These are phyloP conservation scores for Lamprologus lemairii DNA, from an alignment of 2,113 vertebrate genomes.

Conservation along the genomic window DNA sequence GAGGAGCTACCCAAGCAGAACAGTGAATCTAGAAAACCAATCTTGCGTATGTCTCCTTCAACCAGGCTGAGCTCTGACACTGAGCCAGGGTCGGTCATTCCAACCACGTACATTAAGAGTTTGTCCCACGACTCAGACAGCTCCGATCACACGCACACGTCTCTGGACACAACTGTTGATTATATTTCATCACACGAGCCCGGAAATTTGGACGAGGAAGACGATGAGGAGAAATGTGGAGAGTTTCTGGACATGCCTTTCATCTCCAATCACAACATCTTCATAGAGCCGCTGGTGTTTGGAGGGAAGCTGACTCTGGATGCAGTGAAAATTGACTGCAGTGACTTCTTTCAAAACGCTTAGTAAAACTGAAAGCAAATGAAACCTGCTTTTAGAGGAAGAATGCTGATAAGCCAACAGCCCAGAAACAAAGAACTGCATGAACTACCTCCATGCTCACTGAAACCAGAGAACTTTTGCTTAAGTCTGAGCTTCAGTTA, in stretches of 20 bases:
- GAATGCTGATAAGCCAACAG: background rate
- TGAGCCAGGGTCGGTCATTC: background rate
- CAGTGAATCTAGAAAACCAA: background rate
- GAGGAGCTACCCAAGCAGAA: slow-evolving; percentile 51
- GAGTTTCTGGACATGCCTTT: slow-evolving; percentile 16
- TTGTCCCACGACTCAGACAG: slow-evolving; percentile 65
- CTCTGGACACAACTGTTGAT: slow-evolving; percentile 52
- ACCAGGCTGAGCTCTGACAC: background rate
- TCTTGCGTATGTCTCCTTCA: background rate
- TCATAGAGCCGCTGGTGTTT: slow-evolving; percentile 9
- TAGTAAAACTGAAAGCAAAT: background rate
- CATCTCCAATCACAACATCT: slow-evolving; percentile 42
- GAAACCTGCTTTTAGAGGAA: background rate
- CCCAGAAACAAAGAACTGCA: background rate
- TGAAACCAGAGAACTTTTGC: background rate
- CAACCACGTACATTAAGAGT: slow-evolving; percentile 67
- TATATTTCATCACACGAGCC: slow-evolving; percentile 58
- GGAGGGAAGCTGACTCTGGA: slow-evolving; percentile 67
- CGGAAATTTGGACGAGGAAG: background rate
- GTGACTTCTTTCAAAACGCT: slow-evolving; percentile 38
- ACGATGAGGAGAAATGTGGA: slow-evolving; percentile 11
- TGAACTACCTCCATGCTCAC: slow-evolving; percentile 30
- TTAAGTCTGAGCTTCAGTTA: background rate
- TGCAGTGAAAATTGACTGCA: slow-evolving; percentile 68
- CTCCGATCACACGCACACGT: slow-evolving; percentile 53